These are phyloP conservation scores for Julus scandinavius DNA, from an alignment of 2,888 invertebrate genomes.

Conservation along the genomic window DNA sequence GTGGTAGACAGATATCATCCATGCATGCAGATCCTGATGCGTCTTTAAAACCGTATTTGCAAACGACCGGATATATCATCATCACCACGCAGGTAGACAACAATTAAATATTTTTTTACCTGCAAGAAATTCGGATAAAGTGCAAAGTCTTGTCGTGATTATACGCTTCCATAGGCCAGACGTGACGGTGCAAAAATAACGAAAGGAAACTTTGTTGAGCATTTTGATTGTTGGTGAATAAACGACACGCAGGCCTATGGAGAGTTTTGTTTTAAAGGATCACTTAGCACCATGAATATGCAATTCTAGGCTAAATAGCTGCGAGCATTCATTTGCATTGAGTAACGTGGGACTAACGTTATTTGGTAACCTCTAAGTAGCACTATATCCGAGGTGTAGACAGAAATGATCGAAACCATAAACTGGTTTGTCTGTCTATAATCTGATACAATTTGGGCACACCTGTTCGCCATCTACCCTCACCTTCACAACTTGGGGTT, in stretches of 20 bases:
- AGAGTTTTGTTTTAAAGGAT: slow-evolving; percentile 14
- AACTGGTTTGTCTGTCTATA: background rate
- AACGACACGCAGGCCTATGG: background rate
- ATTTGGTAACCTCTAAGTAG: background rate
- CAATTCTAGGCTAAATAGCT: slow-evolving; percentile 16
- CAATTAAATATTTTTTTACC: slow-evolving; percentile 1
- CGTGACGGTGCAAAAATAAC: slow-evolving; percentile 27
- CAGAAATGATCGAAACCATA: slow-evolving; percentile 28
- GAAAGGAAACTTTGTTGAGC: slow-evolving; percentile 1
- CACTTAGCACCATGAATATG: slow-evolving; percentile 28
- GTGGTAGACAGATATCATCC: background rate
- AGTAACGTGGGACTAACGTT: background rate
- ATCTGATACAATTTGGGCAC: too few relatives aligned
- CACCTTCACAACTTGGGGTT: background rate
- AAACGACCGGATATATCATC: background rate
- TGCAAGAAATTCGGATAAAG: slow-evolving; percentile 11
- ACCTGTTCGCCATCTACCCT: too few relatives aligned
- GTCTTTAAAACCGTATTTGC: background rate
- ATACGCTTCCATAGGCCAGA: slow-evolving; percentile 4
- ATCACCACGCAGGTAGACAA: slow-evolving; percentile 12
- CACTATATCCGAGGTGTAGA: background rate
- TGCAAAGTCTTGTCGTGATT: slow-evolving; percentile 27
- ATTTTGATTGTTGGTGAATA: slow-evolving; percentile 17
- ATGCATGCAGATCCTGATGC: background rate
- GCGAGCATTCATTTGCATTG: slow-evolving; percentile 17